Evolutionary conservation across 2,888 invertebrate genomes (phyloP), one percentile per base, ranked within the genome.

Genomic region (Hylaea fasciaria): DNA sequence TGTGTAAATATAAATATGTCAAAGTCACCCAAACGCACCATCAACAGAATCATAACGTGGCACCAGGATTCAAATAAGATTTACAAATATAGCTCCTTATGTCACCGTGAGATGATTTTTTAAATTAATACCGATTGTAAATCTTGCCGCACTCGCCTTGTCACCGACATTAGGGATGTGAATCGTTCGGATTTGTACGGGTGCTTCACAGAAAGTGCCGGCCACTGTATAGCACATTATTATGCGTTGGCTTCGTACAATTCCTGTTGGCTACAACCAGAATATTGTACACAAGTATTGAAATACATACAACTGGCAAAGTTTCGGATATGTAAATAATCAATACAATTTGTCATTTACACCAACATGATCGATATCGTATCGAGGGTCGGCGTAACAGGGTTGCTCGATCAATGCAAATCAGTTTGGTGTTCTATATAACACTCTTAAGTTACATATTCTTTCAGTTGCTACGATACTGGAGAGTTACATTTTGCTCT

Each of bases 71-170:
- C 69, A 69, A 81, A 77, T 74, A 69, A 76, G 74, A 74, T 80
- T 74, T 81, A 82, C 77, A 81, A 83, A 85, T 84, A 80, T 83
- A 84, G 75, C 77, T 66, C 57, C 78, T 85, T 85, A 81, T 85
- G 84, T 87, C 87, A 88, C 79, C 76, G 64, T 67, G 75, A 73
- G 73, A 75, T 73, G 75, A 82, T 76, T 81, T 88, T 86, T 87
- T 85, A 88, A 89, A 88, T 89, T 83, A 89, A 87, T 83, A 79
- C 77, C 68, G 82, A 81, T 79, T 85, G 85, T 89, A 89, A 90
- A 90, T 89, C 88, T 87, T 83, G 81, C 78, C 58, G 57, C 54
- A 47, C 74, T 76, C 79, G 78, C 78, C 81, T 80, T 81, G 77
- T 77, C 73, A 52, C 72, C 75, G 78, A 76, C 81, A 74, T 71